These are phyloP conservation scores for Cryptoblepharus egeriae DNA, from an alignment of 2,797 vertebrate genomes.

Conservation along the genomic window DNA sequence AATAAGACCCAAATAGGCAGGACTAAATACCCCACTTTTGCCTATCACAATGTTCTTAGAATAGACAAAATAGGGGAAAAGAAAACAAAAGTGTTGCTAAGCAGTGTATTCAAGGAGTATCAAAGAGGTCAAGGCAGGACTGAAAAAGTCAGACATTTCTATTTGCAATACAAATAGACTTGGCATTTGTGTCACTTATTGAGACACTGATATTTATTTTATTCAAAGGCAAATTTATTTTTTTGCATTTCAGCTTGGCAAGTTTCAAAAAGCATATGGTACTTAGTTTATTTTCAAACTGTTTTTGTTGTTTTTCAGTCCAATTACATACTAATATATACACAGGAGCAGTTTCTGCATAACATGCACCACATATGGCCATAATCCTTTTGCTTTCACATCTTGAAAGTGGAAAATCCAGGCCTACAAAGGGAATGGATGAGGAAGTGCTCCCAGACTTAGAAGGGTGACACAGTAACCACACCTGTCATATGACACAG, in stretches of 20 bases:
- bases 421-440: no score
- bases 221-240: neutral
- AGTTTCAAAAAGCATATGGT: no score
- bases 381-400: neutral
- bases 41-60: neutral
- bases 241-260: neutral
- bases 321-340: neutral
- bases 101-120: neutral
- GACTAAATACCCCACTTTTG: neutral
- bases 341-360: neutral
- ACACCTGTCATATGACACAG: neutral
- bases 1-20: neutral
- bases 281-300: no score
- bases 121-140: neutral
- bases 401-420: neutral
- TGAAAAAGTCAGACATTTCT: neutral
- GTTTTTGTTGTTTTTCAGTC: neutral
- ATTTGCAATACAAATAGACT: neutral
- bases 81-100: neutral
- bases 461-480: neutral
- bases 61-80: neutral
- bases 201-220: neutral
- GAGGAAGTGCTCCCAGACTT: no score
- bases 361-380: rapidly evolving
- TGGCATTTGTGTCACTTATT: no score